A percentile compares a stretch with the other conserved stretches of the same genome.
Evolutionary conservation across 2,113 vertebrate species (phyloP).

Genomic region (Sceloporus tristichus): DNA sequence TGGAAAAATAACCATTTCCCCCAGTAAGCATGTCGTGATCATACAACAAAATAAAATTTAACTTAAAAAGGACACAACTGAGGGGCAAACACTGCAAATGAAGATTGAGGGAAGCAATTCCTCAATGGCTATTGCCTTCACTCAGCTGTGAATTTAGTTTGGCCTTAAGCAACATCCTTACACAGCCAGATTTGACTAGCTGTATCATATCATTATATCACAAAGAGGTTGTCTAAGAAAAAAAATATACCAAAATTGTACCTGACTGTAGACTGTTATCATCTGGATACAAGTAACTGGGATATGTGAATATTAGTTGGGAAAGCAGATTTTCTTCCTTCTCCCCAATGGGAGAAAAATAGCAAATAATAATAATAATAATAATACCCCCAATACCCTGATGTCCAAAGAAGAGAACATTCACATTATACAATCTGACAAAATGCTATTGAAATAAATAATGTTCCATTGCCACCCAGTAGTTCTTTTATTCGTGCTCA

Average conservation of each 20-base stretch:
- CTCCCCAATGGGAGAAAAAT: background rate
- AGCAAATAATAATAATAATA: background rate
- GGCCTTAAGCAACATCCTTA: background rate
- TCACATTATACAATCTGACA: background rate
- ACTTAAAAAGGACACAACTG: background rate
- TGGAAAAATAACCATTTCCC: background rate
- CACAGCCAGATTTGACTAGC: background rate
- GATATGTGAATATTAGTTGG: background rate
- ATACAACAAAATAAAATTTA: background rate
- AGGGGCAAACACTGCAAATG: background rate
- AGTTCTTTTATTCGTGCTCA: background rate
- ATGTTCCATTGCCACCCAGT: no score
- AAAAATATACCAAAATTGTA: background rate
- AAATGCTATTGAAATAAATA: background rate
- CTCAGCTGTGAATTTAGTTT: background rate
- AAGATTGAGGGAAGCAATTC: background rate
- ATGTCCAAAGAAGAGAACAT: background rate
- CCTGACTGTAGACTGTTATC: background rate
- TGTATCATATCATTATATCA: no score
- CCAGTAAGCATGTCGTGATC: background rate
- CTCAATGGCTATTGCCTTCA: background rate
- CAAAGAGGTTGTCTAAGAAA: background rate
- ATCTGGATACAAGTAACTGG: background rate
- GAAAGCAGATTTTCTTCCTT: background rate
- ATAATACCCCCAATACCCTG: background rate